These are phyloP conservation scores for Apogon hyalosoma DNA, from an alignment of 2,797 vertebrate species.

Conservation along the genomic window DNA sequence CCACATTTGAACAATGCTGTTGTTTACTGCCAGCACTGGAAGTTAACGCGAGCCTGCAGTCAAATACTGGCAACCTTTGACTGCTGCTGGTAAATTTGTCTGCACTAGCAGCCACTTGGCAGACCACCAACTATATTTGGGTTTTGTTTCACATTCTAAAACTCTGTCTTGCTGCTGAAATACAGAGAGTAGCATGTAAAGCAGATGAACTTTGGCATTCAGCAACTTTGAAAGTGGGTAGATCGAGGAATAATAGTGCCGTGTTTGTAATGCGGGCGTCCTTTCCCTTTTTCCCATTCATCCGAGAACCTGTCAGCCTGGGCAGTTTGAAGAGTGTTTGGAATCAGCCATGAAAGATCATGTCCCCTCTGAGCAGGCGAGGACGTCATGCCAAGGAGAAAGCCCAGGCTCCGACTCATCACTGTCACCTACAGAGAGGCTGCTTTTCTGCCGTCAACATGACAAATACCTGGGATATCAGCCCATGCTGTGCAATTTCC, in stretches of 20 bases:
- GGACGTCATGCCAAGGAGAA: slow-evolving; percentile 26
- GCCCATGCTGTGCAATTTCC: neutral
- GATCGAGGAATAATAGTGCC: slow-evolving; percentile 2
- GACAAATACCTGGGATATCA: neutral
- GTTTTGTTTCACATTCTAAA: slow-evolving; percentile 31
- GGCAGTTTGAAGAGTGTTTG: slow-evolving; percentile 40
- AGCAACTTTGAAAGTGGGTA: neutral
- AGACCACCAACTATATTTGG: slow-evolving; percentile 29
- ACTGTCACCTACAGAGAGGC: slow-evolving; percentile 18
- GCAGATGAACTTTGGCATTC: slow-evolving; percentile 14
- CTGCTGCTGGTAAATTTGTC: slow-evolving; percentile 33
- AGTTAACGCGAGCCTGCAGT: slow-evolving; percentile 50
- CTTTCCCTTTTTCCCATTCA: slow-evolving; percentile 22
- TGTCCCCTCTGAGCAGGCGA: slow-evolving; percentile 37
- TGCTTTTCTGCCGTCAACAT: neutral
- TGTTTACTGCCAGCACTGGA: slow-evolving; percentile 42
- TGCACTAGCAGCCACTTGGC: slow-evolving; percentile 35
- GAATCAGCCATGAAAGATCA: slow-evolving; percentile 51
- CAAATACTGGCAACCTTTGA: slow-evolving; percentile 52
- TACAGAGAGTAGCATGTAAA: slow-evolving; percentile 7
- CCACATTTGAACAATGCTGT: slow-evolving; percentile 34
- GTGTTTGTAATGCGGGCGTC: slow-evolving; percentile 20
- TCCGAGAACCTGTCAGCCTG: slow-evolving; percentile 32
- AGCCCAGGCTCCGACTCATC: slow-evolving; percentile 45
- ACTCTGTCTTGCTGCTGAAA: slow-evolving; percentile 10